Percentiles rank a stretch among this genome's conserved stretches.
These are phyloP conservation scores for Laterallus jamaicensis DNA, from an alignment of 2,113 vertebrate genomes.

Conservation along the genomic window DNA sequence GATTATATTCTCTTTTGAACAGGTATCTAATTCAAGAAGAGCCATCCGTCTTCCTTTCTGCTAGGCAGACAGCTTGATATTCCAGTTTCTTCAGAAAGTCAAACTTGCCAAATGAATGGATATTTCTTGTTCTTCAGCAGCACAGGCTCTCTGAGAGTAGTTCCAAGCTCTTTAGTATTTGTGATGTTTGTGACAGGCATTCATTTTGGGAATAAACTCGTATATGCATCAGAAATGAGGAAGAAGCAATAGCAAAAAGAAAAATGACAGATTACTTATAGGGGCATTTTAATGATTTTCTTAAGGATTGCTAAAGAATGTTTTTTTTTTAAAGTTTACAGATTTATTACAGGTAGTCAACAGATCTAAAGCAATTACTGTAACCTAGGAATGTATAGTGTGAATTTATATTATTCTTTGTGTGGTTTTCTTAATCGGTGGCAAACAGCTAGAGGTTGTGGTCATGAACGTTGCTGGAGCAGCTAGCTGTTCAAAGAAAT, in stretches of 20 bases:
- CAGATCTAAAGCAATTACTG: background rate
- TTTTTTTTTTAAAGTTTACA: background rate
- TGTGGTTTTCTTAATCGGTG: background rate
- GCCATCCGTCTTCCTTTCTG: constrained; percentile 49
- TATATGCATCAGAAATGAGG: background rate
- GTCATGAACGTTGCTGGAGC: background rate
- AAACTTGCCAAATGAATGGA: background rate
- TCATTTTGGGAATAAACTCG: background rate
- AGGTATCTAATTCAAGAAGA: constrained; percentile 7
- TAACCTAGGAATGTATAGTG: background rate
- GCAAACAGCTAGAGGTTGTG: background rate
- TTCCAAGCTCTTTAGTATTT: background rate
- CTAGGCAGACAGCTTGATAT: constrained; percentile 19
- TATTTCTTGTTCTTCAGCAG: constrained; percentile 11
- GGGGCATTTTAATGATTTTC: background rate
- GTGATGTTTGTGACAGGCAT: background rate
- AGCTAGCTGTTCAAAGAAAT: background rate
- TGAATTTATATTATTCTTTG: background rate
- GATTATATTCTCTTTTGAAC: constrained; percentile 32
- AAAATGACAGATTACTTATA: background rate
- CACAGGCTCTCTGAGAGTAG: background rate
- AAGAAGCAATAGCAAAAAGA: background rate
- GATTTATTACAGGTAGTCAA: background rate
- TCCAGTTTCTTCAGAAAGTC: constrained; percentile 12
- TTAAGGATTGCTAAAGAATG: background rate